These are phyloP conservation scores for Littorina saxatilis DNA, from an alignment of 1,140 invertebrate genomes.

Conservation along the genomic window DNA sequence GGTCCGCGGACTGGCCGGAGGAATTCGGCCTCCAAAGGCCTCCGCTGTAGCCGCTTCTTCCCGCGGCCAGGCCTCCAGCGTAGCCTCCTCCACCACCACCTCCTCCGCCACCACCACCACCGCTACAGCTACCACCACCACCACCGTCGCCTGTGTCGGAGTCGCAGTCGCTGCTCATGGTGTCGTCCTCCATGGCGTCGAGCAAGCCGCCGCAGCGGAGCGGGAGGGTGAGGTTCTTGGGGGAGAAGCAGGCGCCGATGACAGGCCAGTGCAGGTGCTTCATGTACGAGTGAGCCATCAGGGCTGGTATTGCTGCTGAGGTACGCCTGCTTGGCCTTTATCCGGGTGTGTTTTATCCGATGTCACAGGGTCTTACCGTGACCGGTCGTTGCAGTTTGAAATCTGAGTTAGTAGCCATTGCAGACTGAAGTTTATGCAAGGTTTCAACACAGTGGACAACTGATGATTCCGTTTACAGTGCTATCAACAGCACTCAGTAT, in stretches of 20 bases:
- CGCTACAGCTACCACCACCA: conserved; percentile 10
- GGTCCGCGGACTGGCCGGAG: conserved; percentile 55
- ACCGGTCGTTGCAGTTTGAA: neutral
- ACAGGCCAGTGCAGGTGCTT: conserved; percentile 8
- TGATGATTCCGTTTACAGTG: neutral
- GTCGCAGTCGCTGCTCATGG: conserved; percentile 60
- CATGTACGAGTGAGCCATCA: neutral
- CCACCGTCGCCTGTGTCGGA: conserved; percentile 51
- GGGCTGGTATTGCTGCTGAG: neutral
- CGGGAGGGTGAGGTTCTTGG: neutral
- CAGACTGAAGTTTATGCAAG: neutral
- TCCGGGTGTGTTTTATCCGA: no score
- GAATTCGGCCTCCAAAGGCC: neutral
- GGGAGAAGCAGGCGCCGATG: conserved; percentile 10
- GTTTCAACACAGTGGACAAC: neutral
- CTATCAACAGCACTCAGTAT: no score
- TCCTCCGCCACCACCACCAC: neutral
- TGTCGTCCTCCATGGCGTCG: conserved; percentile 58
- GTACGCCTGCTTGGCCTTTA: no score
- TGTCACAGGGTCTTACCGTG: no score
- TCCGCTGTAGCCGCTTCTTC: neutral
- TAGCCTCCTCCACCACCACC: neutral
- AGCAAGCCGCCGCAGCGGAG: conserved; percentile 26
- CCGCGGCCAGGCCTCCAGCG: neutral
- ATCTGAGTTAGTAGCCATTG: neutral